These are phyloP conservation scores for Mimachlamys varia DNA, from an alignment of 2,888 invertebrate species.

Conservation along the genomic window DNA sequence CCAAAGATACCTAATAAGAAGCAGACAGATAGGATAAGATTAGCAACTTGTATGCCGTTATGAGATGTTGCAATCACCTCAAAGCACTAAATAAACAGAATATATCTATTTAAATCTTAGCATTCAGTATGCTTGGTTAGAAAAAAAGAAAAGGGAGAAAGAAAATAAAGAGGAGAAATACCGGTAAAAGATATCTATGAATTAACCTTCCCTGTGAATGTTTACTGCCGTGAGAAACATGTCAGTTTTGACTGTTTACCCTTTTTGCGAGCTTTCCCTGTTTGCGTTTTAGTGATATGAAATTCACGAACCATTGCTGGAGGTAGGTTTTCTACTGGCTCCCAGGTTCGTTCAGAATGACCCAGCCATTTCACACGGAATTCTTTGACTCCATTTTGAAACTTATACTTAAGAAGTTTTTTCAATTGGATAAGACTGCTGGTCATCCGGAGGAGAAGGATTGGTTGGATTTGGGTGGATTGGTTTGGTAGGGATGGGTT, in stretches of 20 bases:
- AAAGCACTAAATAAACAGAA: constrained; percentile 38
- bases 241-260: neutral
- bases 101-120: constrained; percentile 4
- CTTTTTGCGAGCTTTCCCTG: constrained; percentile 36
- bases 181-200: neutral
- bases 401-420: constrained; percentile 41
- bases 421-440: constrained; percentile 37
- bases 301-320: constrained; percentile 40
- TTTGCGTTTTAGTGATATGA: constrained; percentile 42
- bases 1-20: constrained; percentile 32
- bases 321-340: constrained; percentile 44
- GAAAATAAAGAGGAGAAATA: neutral
- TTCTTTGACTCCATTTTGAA: constrained; percentile 41
- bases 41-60: neutral
- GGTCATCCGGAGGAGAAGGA: neutral
- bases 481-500: constrained; percentile 4
- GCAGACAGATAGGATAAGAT: neutral
- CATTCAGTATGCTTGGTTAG: neutral
- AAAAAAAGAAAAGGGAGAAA: neutral
- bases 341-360: constrained; percentile 48
- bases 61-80: constrained; percentile 12
- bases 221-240: neutral
- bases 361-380: constrained; percentile 47
- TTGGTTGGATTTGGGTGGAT: constrained; percentile 27
- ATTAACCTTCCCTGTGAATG: neutral